Evolutionary conservation across 2,113 vertebrate genomes (phyloP).

Genomic region (Equus przewalskii): DNA sequence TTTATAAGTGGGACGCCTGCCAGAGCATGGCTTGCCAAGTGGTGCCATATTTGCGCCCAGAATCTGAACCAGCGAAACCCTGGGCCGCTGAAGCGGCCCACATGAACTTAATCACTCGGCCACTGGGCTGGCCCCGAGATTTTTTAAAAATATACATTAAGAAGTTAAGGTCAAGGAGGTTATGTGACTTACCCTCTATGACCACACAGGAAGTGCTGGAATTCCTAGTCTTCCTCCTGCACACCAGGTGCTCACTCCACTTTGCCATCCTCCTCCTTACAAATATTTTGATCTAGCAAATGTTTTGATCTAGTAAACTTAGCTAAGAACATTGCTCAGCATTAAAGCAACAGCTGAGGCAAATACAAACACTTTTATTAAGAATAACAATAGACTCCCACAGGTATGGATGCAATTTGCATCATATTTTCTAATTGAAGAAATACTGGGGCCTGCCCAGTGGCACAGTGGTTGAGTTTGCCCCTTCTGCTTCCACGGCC

Average conservation of each 20-base stretch:
- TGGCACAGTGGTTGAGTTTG: too few species aligned
- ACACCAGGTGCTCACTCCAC: background rate
- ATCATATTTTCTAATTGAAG: background rate
- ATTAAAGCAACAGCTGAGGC: background rate
- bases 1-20: too few species aligned
- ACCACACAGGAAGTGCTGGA: background rate
- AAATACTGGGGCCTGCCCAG: background rate
- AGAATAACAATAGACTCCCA: background rate
- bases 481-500: too few species aligned
- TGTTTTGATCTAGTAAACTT: background rate
- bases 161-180: background rate
- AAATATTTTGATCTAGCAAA: background rate
- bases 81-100: too few species aligned
- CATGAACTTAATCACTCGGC: too few species aligned
- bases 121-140: background rate
- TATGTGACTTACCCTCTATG: background rate
- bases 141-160: background rate
- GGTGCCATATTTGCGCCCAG: too few species aligned
- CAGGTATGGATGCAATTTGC: background rate
- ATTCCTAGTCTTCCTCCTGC: background rate
- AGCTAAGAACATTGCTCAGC: background rate
- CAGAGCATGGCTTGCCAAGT: too few species aligned
- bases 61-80: too few species aligned
- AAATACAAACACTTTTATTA: background rate
- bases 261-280: background rate